Base-by-base conservation (phyloP, 2,888 invertebrate species). In the Troides helena region DNA sequence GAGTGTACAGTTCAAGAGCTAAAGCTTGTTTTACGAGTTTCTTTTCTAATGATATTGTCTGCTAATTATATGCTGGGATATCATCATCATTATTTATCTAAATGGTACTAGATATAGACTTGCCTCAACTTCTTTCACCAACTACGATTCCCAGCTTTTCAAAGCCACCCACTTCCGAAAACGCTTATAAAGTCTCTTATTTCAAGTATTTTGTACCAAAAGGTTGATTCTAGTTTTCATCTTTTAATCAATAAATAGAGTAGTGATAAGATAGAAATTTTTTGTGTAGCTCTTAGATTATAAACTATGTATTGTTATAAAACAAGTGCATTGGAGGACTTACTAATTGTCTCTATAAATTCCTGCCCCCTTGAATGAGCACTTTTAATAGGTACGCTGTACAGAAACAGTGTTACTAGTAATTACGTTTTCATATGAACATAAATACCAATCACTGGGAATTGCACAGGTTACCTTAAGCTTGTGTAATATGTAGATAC, bases 321-420 rank as follows among this genome's bases (percentile, higher is more conserved):
- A 70, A 72, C 71, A 71, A 50, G 60, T 25, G 67, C 68, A 66
- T 36, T 66, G 65, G 72, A 50, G 74, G 71, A 71, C 69, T 65
- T 58, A 74, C 76, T 82, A 81, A 82, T 81, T 80, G 79, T 77
- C 77, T 70, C 77, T 80, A 79, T 81, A 80, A 78, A 75, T 74
- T 79, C 75, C 78, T 76, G 76, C 75, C 74, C 73, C 39, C 73
- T 73, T 72, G 67, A 69, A 73, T 74, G 69, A 75, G 74, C 17
- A 56, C 53, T 36, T n/a, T 59, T 43, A 65, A 65, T 60, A 43
- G 60, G 64, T 43, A 56, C 39, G 36, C 50, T 30, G 53, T 39
- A 12, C 39, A 46, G 25, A 66, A 56, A 50, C 50, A 66, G 14
- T 36, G 12, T 36, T 14, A 53, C 25, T 39, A 63, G 63, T 46